Percentiles rank a stretch among this genome's conserved stretches.
These are phyloP conservation scores for Callyntrura sp. DNA, from an alignment of 2,888 invertebrate genomes.

Conservation along the genomic window DNA sequence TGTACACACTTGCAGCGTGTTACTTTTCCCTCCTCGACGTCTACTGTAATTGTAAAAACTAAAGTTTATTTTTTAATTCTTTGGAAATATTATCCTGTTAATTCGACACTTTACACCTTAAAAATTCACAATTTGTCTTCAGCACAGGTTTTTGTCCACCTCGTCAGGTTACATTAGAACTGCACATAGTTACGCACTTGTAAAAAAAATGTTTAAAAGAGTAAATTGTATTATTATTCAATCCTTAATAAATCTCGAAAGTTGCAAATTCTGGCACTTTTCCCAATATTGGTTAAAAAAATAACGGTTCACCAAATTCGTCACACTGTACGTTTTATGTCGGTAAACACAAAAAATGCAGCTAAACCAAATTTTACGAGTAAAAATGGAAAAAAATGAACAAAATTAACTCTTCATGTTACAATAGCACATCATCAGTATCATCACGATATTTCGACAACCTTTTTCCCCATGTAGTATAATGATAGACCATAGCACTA, in stretches of 20 bases:
- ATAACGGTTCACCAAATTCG: background rate
- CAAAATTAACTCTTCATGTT: background rate
- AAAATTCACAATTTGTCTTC: background rate
- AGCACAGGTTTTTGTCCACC: background rate
- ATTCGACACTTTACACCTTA: background rate
- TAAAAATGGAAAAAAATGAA: slow-evolving; percentile 31
- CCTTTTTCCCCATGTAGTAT: slow-evolving; percentile 18
- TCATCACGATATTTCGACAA: slow-evolving; percentile 51
- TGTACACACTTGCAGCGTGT: slow-evolving; percentile 32
- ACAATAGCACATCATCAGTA: slow-evolving; percentile 17
- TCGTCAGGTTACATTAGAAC: slow-evolving; percentile 24
- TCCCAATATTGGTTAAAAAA: background rate
- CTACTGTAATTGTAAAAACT: background rate
- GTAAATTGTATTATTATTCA: background rate
- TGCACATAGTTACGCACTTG: slow-evolving; percentile 18
- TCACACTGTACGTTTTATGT: background rate
- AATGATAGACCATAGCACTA: background rate
- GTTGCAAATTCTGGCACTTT: background rate
- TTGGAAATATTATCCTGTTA: background rate
- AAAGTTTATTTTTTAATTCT: background rate
- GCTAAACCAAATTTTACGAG: slow-evolving; percentile 34
- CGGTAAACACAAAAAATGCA: slow-evolving; percentile 3
- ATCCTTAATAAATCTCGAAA: background rate
- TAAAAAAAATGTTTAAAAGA: background rate
- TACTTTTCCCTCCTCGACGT: background rate